Conservation (phyloP, 2,113 vertebrate species). For the Hymenochirus boettgeri region DNA sequence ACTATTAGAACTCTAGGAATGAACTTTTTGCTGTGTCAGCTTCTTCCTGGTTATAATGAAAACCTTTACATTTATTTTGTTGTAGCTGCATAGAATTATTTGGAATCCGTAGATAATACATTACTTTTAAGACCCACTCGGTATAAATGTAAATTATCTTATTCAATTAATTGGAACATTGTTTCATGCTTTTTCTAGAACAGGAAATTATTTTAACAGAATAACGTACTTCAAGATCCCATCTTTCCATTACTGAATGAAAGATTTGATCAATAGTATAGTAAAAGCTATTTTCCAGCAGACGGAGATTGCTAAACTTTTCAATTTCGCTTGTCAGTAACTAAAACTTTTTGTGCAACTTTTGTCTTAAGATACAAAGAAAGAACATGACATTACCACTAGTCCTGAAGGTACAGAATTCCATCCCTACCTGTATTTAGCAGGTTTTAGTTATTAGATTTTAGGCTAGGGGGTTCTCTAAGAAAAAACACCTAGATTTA, state of each 20-base stretch:
- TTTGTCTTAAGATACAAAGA: no score
- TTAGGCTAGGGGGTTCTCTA: no score
- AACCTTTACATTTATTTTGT: neutral
- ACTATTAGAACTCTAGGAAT: no score
- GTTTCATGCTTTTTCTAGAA: slow-evolving; percentile 7
- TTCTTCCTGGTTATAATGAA: neutral
- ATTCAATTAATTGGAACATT: slow-evolving; percentile 34
- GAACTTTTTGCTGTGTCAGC: no score
- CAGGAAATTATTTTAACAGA: slow-evolving; percentile 19
- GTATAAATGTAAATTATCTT: slow-evolving; percentile 13
- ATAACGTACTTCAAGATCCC: slow-evolving; percentile 3
- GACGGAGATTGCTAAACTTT: slow-evolving; percentile 3
- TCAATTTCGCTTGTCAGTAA: neutral
- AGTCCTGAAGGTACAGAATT: no score
- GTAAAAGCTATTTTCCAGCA: slow-evolving; percentile 15
- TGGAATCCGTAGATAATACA: slow-evolving; percentile 1
- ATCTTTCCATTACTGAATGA: slow-evolving; percentile 32
- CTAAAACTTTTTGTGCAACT: neutral
- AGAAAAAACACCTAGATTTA: no score
- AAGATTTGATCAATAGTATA: slow-evolving; percentile 6
- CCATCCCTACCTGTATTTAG: no score
- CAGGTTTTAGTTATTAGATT: no score
- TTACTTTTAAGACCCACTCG: neutral
- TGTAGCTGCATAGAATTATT: neutral
- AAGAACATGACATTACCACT: no score